Base-by-base conservation (phyloP, 2,113 vertebrate genomes). In the Syngnathus floridae region DNA sequence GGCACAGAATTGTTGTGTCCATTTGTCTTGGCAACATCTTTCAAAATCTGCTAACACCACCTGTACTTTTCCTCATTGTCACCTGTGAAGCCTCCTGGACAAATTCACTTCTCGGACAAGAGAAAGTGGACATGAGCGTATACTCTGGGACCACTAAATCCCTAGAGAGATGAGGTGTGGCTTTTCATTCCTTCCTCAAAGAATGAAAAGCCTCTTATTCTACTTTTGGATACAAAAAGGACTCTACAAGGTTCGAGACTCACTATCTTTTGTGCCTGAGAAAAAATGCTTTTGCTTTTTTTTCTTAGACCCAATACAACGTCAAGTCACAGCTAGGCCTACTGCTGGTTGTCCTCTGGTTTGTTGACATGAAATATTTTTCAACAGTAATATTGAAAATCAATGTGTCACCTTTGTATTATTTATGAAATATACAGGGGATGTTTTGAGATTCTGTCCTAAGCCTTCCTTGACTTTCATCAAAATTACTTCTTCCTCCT, bases 21-120 rank as follows among this genome's bases (percentile, higher is more conserved):
- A 57, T 55, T 67, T 68, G 43, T 45, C 43, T 49, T n/a, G 46
- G 48, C 14, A 56, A 43, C 45, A 12, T n/a, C 9, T 56, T 56
- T 35, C 12, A 55, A 3, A 54, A n/a, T 31, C 40, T 46, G 43
- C 43, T 45, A 16, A 48, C 43, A 37, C 51, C 58, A 5, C 54
- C 70, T 43, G 65, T 14, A 37, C 46, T 58, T 45, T 60, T 43
- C n/a, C 36, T 40, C 43, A 55, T 2, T 38, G 17, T 31, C 26
- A 3, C 26, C 26, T 31, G 26, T 46, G 56, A 67, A 58, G 62
- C 57, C 13, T 26, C 26, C 54, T 13, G 51, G 68, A 66, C 21
- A 58, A 4, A 55, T 66, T 71, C 37, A 21, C 40, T 67, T 68
- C 64, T 60, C 14, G 14, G 45, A 17, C 14, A 17, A 17, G 45